Base-by-base conservation (phyloP, 92 coral and sea anemone species). In the Diadumene lineata region DNA sequence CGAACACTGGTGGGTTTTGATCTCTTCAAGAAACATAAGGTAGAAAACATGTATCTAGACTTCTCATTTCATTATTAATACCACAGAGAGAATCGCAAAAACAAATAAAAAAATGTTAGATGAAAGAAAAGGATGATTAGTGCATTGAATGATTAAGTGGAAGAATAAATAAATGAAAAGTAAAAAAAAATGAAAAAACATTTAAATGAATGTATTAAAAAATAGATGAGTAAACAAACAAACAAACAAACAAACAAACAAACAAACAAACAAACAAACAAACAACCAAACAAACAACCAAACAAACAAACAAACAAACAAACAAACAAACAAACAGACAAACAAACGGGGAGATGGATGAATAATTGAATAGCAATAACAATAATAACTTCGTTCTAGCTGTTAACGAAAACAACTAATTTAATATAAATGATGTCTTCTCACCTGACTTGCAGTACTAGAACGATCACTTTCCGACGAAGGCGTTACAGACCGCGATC, bases 391-490 rank as follows among this genome's bases (percentile, higher is more conserved):
- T n/a, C n/a, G n/a, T n/a, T n/a, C n/a, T n/a, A n/a, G n/a, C n/a
- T n/a, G n/a, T n/a, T n/a, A n/a, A n/a, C n/a, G n/a, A n/a, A n/a
- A n/a, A n/a, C n/a, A n/a, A n/a, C n/a, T n/a, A n/a, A n/a, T n/a
- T n/a, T n/a, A n/a, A n/a, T n/a, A n/a, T n/a, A n/a, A n/a, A 4
- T 38, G 6, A 38, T 38, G 13, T 4, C 13, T 38, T 4, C 48
- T 38, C 48, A 38, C 48, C 48, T 84, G 75, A 50, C 86, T 82
- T 24, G 92, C 34, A 6, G 88, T 79, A 63, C 86, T 85, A 10
- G 98, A 86, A 33, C 88, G 89, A 68, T 79, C 97, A 50, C 93
- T 90, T 78, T 72, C 89, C 50, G 98, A 92, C 9, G 98, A 86
- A 30, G 66, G 77, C 11, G 77, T 72, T 56, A 17, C 77, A 9